Evolutionary conservation across 2,797 vertebrate species (phyloP), one percentile per base, ranked within the genome.

Genomic region (Coranthus polyacanthus): DNA sequence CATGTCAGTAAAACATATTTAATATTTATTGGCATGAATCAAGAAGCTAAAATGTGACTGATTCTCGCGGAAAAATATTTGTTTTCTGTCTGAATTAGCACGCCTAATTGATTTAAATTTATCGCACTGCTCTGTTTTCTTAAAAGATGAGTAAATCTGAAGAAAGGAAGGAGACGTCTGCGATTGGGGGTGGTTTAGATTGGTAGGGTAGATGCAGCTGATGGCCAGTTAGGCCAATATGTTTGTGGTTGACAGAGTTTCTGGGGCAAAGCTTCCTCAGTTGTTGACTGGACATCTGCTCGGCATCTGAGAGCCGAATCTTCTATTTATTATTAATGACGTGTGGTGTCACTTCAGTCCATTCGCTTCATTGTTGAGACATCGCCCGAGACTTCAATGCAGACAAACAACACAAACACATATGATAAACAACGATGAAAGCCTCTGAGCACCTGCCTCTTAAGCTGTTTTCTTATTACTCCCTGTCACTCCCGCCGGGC

Each of bases 301-400:
- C 16, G 6, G 47, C 66, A 67, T 73, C 71, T 57, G 53, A 83
- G 71, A 82, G 76, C 72, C 67, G 44, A 42, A 71, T 72, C 75
- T 67, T 42, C 65, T 50, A 72, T 92, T 81, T 62, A 89, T 92
- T 91, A 92, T 92, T 92, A 79, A 90, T 85, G 74, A 85, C 76
- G 47, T 80, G 64, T 9, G 15, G 53, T 82, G 86, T 81, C 84
- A 68, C 72, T 64, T 78, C 79, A 68, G 79, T 85, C 76, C 85
- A 74, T 88, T 83, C 68, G 16, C 45, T 74, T 72, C 79, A 78
- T 77, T 88, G 90, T 87, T 73, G 70, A 82, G 68, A 69, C 74
- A 73, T 89, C 77, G 90, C 79, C 79, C 83, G 80, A 78, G 82
- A 84, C 75, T 72, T 66, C 17, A 54, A 1, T 47, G 46, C 76